A percentile compares a stretch with the other conserved stretches of the same genome.
Conservation (phyloP, 2,888 invertebrate species). For the Geotrupes spiniger region DNA sequence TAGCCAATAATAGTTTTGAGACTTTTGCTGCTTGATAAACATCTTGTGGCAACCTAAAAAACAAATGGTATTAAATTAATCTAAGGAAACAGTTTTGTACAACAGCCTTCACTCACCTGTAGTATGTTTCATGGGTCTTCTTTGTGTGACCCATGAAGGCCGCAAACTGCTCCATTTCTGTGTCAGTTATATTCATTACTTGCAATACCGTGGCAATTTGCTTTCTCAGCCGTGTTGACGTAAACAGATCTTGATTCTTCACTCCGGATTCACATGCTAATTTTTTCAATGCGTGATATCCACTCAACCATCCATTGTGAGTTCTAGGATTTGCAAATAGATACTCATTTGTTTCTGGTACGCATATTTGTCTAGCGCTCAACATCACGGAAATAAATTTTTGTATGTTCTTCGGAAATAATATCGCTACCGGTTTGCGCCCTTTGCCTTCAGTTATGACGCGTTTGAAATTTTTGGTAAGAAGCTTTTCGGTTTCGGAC, state of each 20-base stretch:
- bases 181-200: constrained; percentile 26
- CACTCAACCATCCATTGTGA: constrained; percentile 25
- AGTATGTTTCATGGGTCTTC: constrained; percentile 29
- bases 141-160: constrained; percentile 33
- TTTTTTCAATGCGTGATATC: constrained; percentile 29
- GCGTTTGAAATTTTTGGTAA: constrained; percentile 27
- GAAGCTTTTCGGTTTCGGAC: constrained; percentile 23
- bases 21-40: constrained; percentile 26
- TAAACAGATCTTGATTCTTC: constrained; percentile 24
- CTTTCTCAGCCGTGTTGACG: constrained; percentile 30
- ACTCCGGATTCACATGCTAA: constrained; percentile 25
- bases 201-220: constrained; percentile 29
- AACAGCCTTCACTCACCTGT: constrained; percentile 18
- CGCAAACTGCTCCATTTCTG: constrained; percentile 33
- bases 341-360: constrained; percentile 27
- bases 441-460: constrained; percentile 29
- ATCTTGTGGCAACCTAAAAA: constrained; percentile 20
- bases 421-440: constrained; percentile 24
- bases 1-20: constrained; percentile 22
- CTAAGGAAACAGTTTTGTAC: neutral
- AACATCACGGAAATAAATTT: constrained; percentile 21
- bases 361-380: constrained; percentile 19
- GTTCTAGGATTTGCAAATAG: constrained; percentile 28
- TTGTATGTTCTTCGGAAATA: constrained; percentile 26
- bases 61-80: neutral